A percentile compares a stretch with the other conserved stretches of the same genome.
Evolutionary conservation across 30 jellyfish, hydroid and myxozoan species (phyloP).

Genomic region (Chrysaora quinquecirrha): DNA sequence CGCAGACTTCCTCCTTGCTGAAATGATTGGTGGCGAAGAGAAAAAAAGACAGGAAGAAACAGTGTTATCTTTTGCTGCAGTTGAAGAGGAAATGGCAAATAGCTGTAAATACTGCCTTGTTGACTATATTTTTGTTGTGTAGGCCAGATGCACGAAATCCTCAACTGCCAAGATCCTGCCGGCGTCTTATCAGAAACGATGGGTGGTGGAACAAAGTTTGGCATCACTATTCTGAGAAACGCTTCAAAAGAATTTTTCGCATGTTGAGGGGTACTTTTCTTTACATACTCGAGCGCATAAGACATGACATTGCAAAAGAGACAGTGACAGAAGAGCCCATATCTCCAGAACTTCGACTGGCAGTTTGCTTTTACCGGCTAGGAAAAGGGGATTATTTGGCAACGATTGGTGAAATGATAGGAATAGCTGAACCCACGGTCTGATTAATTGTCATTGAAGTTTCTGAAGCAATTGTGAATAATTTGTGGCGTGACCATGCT

Average conservation of each 20-base stretch:
- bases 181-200: not conserved
- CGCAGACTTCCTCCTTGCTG: no score
- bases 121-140: no score
- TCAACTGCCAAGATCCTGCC: not conserved
- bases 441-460: no score
- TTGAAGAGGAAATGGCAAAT: no score
- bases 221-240: not conserved
- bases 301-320: not conserved
- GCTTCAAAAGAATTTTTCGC: not conserved
- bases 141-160: no score
- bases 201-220: not conserved
- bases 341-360: conserved; percentile 1
- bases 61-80: no score
- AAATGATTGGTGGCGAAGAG: no score
- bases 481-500: no score
- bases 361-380: not conserved
- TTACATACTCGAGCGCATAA: not conserved
- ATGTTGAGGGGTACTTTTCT: not conserved
- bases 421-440: not conserved
- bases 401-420: not conserved
- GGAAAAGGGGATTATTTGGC: not conserved
- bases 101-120: no score
- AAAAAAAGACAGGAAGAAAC: no score
- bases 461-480: no score
- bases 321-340: not conserved